Percentiles rank a stretch among this genome's conserved stretches.
Evolutionary conservation across 1,140 invertebrate species (phyloP).

Genomic region (Drosophila trapezifrons): DNA sequence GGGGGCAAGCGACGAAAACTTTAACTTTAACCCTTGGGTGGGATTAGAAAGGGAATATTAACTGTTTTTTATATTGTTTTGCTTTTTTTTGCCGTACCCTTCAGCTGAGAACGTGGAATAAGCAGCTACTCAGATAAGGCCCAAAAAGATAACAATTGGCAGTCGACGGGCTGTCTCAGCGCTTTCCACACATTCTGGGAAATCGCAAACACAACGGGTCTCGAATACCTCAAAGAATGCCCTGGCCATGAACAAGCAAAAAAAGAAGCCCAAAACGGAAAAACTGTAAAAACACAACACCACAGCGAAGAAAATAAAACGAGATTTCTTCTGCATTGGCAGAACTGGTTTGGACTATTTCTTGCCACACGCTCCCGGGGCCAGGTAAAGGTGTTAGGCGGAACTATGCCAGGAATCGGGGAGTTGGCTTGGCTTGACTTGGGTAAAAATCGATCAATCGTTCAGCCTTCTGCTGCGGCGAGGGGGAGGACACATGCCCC

Average conservation of each 20-base stretch:
- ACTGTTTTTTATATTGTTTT: conserved; percentile 3
- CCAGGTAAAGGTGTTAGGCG: conserved; percentile 52
- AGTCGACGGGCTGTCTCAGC: conserved; percentile 51
- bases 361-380: conserved; percentile 31
- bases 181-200: conserved; percentile 73
- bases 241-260: conserved; percentile 58
- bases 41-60: conserved; percentile 7
- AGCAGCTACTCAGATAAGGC: conserved; percentile 40
- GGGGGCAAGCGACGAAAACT: conserved; percentile 25
- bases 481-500: conserved; percentile 52
- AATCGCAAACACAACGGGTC: conserved; percentile 61
- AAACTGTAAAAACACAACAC: conserved; percentile 62
- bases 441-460: conserved; percentile 76
- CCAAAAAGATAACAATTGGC: conserved; percentile 34
- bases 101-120: conserved; percentile 31
- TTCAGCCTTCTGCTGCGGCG: conserved; percentile 14
- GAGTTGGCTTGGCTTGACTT: conserved; percentile 33
- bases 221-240: conserved; percentile 54
- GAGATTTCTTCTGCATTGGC: conserved; percentile 65
- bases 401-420: conserved; percentile 60
- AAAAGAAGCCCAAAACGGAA: conserved; percentile 67
- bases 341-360: conserved; percentile 70
- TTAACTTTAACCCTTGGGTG: conserved; percentile 15
- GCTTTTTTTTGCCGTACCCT: conserved; percentile 15
- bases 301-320: conserved; percentile 30